phyloP scores from a whole-genome alignment of 2,888 invertebrate species.

The Dione vanillae region DNA sequence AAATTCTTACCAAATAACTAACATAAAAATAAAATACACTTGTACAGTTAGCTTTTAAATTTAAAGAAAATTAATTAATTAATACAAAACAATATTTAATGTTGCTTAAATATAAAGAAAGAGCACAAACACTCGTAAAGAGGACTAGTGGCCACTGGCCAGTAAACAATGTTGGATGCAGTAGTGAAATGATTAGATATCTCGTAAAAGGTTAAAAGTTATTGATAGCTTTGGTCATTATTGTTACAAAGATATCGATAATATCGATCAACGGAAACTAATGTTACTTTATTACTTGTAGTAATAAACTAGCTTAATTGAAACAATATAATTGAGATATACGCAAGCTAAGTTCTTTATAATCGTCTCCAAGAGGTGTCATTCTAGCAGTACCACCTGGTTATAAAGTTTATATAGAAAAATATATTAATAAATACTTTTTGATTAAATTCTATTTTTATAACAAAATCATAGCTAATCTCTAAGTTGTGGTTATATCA shows the following conservation, averaged over 20 bases:
- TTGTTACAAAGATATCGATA: neutral
- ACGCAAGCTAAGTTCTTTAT: no score
- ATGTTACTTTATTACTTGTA: neutral
- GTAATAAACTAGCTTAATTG: no score
- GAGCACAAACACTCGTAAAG: neutral
- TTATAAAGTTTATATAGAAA: no score
- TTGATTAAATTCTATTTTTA: no score
- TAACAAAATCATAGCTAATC: no score
- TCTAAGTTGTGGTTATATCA: no score
- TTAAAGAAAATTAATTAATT: neutral
- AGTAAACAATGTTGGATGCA: slow-evolving; percentile 6
- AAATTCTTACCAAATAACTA: neutral
- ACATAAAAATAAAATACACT: neutral
- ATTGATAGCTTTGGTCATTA: neutral
- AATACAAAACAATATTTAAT: neutral
- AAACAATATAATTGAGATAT: neutral
- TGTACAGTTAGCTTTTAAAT: neutral
- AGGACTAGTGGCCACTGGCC: neutral
- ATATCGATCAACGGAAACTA: neutral
- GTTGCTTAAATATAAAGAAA: neutral
- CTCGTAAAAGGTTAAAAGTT: slow-evolving; percentile 11
- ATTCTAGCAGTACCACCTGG: no score
- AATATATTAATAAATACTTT: no score
- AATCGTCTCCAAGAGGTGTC: no score
- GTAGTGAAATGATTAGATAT: slow-evolving; percentile 10